phyloP scores from a whole-genome alignment of 1,140 invertebrate genomes.

The Subanguina moxae region DNA sequence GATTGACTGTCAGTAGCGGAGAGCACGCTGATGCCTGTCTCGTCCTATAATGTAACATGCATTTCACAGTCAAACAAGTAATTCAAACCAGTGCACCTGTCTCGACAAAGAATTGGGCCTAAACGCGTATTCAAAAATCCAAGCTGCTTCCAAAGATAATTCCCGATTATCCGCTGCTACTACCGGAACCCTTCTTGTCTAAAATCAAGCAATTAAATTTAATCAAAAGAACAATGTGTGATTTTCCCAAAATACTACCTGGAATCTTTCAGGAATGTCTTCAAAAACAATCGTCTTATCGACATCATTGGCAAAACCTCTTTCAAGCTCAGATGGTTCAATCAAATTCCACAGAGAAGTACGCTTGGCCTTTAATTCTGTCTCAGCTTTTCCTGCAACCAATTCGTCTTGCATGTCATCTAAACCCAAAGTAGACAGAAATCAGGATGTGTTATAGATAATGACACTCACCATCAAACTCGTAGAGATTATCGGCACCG shows the following conservation, averaged over 20 bases:
- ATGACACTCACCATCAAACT: conserved; percentile 34
- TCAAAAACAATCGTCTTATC: conserved; percentile 75
- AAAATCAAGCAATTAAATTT: conserved; percentile 68
- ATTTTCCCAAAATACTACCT: conserved; percentile 35
- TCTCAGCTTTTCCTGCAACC: conserved; percentile 50
- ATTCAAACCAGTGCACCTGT: too few species aligned
- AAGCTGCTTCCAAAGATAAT: conserved; percentile 86
- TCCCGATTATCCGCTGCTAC: conserved; percentile 75
- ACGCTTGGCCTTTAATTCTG: conserved; percentile 59
- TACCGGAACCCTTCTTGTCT: conserved; percentile 77
- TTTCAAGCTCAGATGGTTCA: conserved; percentile 91
- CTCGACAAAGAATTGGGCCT: conserved; percentile 56
- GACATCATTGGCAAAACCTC: conserved; percentile 86
- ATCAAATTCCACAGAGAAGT: conserved; percentile 74
- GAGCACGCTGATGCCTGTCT: too few species aligned
- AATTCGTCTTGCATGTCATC: conserved; percentile 24
- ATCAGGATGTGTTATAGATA: background rate
- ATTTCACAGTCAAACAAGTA: too few species aligned
- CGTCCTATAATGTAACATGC: too few species aligned
- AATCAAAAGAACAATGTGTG: conserved; percentile 7
- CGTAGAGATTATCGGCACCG: conserved; percentile 63
- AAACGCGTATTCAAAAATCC: conserved; percentile 94
- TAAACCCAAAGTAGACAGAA: background rate
- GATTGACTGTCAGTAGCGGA: too few species aligned
- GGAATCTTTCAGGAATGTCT: conserved; percentile 63